Base-by-base conservation (phyloP, 2,113 vertebrate genomes). In the Tautogolabrus adspersus region DNA sequence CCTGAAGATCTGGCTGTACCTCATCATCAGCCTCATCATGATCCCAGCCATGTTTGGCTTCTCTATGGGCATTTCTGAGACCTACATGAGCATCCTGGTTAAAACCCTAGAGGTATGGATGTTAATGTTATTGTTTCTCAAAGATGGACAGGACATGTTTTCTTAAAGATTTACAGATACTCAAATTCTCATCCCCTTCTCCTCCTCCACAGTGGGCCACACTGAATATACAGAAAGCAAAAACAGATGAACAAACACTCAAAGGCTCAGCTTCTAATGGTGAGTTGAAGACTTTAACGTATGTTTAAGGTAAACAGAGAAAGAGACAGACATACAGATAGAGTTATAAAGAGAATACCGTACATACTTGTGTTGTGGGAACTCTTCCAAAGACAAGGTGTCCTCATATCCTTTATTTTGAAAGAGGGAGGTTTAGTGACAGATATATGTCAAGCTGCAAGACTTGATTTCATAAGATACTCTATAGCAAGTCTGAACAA, bases 41-140 rank as follows among this genome's bases (percentile, higher is more conserved):
- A 18, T 97, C 73, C 97, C 97, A 0, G 96, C 97, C 59, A 96
- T 95, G 91, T 95, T 98, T 60, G 98, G 97, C 8, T 55, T 97
- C 77, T 98, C 97, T 0, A 79, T 99, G 90, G 98, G 98, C 42
- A 96, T 99, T 90, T 98, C 97, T 0, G 96, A 99, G 89, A 75
- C 93, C 30, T 99, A 99, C 87, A 96, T 99, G 96, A 94, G 87
- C 89, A 76, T 96, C 56, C 91, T 99, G 79, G 91, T 99, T 77
- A 97, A 96, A 93, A 97, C 93, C 6, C 89, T 99, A 75, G 95
- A 99, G 97, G 98, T 99, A 81, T 87, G n/a, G 10, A n/a, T 16
- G 38, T 44, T 55, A 7, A 26, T 16, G 26, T 52, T 10, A 16
- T 37, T 23, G 26, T 26, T 40, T 12, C 12, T 8, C 4, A 1